phyloP scores from a whole-genome alignment of 2,113 vertebrate species.

The Phainopepla nitens region DNA sequence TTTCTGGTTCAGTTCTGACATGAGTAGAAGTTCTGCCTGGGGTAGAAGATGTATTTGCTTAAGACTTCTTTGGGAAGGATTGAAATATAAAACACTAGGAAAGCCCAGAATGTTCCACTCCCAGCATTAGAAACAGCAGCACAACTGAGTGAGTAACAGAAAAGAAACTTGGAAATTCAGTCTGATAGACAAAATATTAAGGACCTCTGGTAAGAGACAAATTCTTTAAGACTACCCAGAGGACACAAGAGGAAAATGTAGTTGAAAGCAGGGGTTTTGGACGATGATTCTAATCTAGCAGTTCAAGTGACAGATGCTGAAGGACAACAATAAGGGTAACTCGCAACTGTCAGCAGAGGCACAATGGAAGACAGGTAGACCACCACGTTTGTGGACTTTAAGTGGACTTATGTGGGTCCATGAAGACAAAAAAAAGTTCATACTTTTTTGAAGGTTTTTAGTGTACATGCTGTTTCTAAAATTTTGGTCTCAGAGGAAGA shows the following conservation, averaged over 20 bases:
- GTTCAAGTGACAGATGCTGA: background rate
- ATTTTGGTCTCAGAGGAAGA: background rate
- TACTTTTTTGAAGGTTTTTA: background rate
- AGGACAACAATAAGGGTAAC: background rate
- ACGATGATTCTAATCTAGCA: background rate
- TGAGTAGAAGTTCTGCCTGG: background rate
- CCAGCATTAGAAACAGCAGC: background rate
- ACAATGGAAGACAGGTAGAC: background rate
- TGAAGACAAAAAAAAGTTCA: background rate
- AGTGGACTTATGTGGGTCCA: background rate
- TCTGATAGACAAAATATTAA: background rate
- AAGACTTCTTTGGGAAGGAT: background rate
- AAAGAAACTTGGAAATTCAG: background rate
- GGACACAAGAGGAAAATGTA: background rate
- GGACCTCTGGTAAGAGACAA: background rate
- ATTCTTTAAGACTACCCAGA: background rate
- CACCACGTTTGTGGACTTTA: background rate
- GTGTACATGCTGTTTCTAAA: background rate
- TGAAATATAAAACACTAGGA: background rate
- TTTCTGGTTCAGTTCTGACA: background rate
- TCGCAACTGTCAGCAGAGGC: background rate
- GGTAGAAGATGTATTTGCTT: background rate
- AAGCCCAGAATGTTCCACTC: background rate
- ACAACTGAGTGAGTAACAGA: background rate
- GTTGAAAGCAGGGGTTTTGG: background rate